Conservation (phyloP, 2,113 vertebrate genomes). For the Nannospalax galili region DNA sequence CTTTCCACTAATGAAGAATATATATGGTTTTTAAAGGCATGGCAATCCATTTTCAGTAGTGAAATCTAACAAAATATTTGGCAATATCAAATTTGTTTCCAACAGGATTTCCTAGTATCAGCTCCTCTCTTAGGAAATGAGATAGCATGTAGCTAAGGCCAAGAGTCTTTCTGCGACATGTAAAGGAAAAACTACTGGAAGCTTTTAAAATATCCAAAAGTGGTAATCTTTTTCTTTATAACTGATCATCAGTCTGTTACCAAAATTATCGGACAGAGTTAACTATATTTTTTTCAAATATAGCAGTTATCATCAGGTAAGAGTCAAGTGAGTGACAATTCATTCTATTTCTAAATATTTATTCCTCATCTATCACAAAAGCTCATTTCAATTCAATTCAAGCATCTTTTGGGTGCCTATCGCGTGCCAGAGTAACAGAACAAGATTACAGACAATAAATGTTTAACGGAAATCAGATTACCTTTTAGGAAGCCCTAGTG, state of each 20-base stretch:
- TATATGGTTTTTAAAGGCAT: conserved; percentile 8
- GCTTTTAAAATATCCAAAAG: conserved; percentile 22
- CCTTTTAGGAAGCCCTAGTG: conserved; percentile 41
- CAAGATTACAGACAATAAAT: conserved; percentile 47
- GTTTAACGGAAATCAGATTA: conserved; percentile 48
- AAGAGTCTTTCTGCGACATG: neutral
- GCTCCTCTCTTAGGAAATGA: conserved; percentile 30
- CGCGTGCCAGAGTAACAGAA: conserved; percentile 24
- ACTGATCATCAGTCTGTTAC: conserved; percentile 40
- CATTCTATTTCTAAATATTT: conserved; percentile 54
- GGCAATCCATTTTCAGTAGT: conserved; percentile 22
- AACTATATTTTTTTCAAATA: neutral
- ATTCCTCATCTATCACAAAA: conserved; percentile 48
- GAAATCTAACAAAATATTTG: conserved; percentile 11
- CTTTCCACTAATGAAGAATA: conserved; percentile 26
- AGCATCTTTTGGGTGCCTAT: conserved; percentile 20
- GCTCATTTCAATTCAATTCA: conserved; percentile 45
- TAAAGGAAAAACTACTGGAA: conserved; percentile 17
- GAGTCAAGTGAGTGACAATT: neutral
- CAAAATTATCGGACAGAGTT: neutral
- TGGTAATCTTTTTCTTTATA: conserved; percentile 36
- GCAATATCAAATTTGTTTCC: neutral
- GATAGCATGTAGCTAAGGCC: neutral
- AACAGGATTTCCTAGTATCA: conserved; percentile 22
- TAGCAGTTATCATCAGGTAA: neutral